Evolutionary conservation across 1,140 invertebrate genomes (phyloP), one percentile per base, ranked within the genome.

Genomic region (Tyrophagus putrescentiae): DNA sequence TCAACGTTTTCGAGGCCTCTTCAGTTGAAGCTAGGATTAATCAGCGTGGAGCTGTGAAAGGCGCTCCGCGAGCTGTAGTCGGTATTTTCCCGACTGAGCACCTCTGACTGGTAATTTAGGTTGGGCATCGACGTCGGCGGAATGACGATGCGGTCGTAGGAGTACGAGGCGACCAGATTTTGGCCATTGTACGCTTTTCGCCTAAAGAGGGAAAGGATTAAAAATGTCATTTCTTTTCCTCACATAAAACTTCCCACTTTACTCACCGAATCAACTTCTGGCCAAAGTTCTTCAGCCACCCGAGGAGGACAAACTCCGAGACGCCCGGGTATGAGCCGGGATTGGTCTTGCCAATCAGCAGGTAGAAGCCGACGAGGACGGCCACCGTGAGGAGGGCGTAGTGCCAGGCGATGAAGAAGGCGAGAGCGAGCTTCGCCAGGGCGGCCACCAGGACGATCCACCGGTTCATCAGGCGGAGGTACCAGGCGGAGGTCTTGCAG

Each of bases 291-390:
- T 83, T 86, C 0, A 91, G 67, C 86, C 87, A 93, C 42, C 79
- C 78, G 65, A 87, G 83, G 62, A 93, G 82, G 65, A 81, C 82
- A 70, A 93, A 93, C 72, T 93, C 87, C 0, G 84, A 81, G 25
- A 90, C 85, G 57, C 91, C 92, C 21, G 90, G 88, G 70, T 89
- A 90, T 7, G 92, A 85, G 4, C 90, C 89, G 4, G 92, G 90
- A 75, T 91, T 95, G 5, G 87, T 86, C 39, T 85, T 84, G 11
- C 89, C 88, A 58, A 96, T 88, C 69, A 96, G 95, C 66, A 90
- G 79, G 82, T 89, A 95, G 42, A 95, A 78, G 28, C 90, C 72
- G 70, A 89, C 82, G 60, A 90, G 79, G 7, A 83, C 81, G 4
- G 80, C 73, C 48, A 94, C 77, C 70, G 85, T 87, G 23, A 82